Percentiles rank a stretch among this genome's conserved stretches.
Evolutionary conservation across 2,888 invertebrate genomes (phyloP).

Genomic region (Bhutanitis thaidina): DNA sequence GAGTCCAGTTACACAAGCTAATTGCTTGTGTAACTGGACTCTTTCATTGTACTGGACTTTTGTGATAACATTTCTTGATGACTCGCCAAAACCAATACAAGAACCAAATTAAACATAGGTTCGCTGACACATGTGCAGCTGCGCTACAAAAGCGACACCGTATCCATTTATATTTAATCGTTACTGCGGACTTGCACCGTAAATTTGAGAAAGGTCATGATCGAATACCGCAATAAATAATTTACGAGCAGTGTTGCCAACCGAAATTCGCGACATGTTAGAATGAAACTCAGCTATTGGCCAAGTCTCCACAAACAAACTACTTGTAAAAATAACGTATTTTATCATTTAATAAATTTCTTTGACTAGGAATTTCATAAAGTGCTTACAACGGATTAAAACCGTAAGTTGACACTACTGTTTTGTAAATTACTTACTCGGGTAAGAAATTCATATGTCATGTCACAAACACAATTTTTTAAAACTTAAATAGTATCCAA

Average conservation of each 20-base stretch:
- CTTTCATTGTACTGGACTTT: too few relatives aligned
- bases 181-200: background rate
- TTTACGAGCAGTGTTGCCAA: background rate
- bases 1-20: background rate
- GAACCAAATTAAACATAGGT: background rate
- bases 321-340: too few relatives aligned
- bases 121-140: background rate
- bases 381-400: background rate
- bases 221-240: background rate
- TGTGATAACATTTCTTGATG: background rate
- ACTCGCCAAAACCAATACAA: background rate
- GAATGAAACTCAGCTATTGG: background rate
- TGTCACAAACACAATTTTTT: too few relatives aligned
- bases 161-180: background rate
- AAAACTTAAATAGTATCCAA: too few relatives aligned
- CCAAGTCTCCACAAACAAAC: too few relatives aligned
- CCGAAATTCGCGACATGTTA: background rate
- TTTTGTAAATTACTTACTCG: too few relatives aligned
- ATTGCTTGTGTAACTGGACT: too few relatives aligned
- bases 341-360: too few relatives aligned
- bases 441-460: too few relatives aligned
- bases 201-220: constrained; percentile 1
- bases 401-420: background rate
- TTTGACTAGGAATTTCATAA: background rate
- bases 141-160: background rate